These are phyloP conservation scores for Acridotheres tristis DNA, from an alignment of 2,797 vertebrate species.

Conservation along the genomic window DNA sequence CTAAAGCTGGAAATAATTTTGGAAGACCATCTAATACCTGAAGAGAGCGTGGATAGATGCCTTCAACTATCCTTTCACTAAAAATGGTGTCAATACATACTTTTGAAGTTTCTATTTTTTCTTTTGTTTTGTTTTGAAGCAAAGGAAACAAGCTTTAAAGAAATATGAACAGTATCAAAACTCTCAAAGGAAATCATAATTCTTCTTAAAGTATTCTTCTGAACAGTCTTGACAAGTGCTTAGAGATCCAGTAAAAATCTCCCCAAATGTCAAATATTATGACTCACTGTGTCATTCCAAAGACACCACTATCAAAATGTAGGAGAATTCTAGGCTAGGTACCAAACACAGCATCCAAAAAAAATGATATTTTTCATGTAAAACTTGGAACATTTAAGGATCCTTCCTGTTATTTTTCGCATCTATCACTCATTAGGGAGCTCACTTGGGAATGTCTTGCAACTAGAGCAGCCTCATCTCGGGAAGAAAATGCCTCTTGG, in stretches of 20 bases:
- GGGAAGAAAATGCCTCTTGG: constrained; percentile 38
- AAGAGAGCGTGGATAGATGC: neutral
- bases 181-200: constrained; percentile 54
- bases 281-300: constrained; percentile 54
- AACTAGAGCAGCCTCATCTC: constrained; percentile 42
- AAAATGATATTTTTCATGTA: constrained; percentile 31
- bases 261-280: constrained; percentile 67
- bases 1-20: constrained; percentile 33
- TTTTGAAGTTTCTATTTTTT: neutral
- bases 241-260: constrained; percentile 58
- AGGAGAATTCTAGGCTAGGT: constrained; percentile 60
- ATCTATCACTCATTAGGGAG: constrained; percentile 57
- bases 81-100: constrained; percentile 1
- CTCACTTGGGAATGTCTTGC: constrained; percentile 37
- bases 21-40: neutral
- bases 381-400: constrained; percentile 44
- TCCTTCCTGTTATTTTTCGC: constrained; percentile 55
- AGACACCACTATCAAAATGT: constrained; percentile 59
- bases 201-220: constrained; percentile 49
- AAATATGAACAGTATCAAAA: constrained; percentile 21
- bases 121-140: constrained; percentile 13
- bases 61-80: neutral
- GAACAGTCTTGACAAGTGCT: constrained; percentile 50
- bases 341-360: constrained; percentile 63
- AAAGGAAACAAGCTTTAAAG: constrained; percentile 28